Percentiles rank a stretch among this genome's conserved stretches.
Evolutionary conservation across 2,888 invertebrate species (phyloP).

Genomic region (Dasypogon diadema): DNA sequence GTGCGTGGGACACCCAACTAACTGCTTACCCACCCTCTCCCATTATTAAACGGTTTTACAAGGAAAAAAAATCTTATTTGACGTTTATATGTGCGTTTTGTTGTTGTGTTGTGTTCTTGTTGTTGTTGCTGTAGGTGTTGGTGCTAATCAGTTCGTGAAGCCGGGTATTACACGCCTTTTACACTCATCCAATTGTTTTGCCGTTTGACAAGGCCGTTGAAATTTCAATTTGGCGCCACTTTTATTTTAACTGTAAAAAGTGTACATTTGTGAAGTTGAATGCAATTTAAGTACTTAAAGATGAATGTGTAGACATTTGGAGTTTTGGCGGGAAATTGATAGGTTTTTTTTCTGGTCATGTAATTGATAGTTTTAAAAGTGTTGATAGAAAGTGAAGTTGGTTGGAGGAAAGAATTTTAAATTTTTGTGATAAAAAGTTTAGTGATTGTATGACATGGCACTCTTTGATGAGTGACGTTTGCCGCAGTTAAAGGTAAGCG

Average conservation of each 20-base stretch:
- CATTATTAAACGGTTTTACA: not conserved
- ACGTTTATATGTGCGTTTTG: not conserved
- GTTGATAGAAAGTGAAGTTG: too few relatives aligned
- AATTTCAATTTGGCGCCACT: conserved; percentile 8
- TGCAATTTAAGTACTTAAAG: not conserved
- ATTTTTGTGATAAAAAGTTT: too few relatives aligned
- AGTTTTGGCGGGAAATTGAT: conserved; percentile 33
- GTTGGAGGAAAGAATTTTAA: too few relatives aligned
- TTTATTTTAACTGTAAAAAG: conserved; percentile 3
- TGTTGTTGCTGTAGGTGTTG: conserved; percentile 4
- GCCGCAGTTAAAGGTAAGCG: too few relatives aligned
- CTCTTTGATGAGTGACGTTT: too few relatives aligned
- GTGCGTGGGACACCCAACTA: conserved; percentile 5
- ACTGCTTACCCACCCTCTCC: not conserved
- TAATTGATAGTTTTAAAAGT: too few relatives aligned
- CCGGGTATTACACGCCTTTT: conserved; percentile 7
- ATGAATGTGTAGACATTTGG: not conserved
- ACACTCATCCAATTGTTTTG: not conserved
- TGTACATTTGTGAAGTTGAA: not conserved
- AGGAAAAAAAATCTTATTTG: conserved; percentile 11
- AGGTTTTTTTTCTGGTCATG: not conserved
- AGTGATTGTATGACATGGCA: too few relatives aligned
- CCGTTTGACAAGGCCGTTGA: not conserved
- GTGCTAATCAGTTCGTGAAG: conserved; percentile 17
- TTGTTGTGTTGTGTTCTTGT: not conserved